These are phyloP conservation scores for Sandelia bainsii DNA, from an alignment of 2,797 vertebrate genomes.

Conservation along the genomic window DNA sequence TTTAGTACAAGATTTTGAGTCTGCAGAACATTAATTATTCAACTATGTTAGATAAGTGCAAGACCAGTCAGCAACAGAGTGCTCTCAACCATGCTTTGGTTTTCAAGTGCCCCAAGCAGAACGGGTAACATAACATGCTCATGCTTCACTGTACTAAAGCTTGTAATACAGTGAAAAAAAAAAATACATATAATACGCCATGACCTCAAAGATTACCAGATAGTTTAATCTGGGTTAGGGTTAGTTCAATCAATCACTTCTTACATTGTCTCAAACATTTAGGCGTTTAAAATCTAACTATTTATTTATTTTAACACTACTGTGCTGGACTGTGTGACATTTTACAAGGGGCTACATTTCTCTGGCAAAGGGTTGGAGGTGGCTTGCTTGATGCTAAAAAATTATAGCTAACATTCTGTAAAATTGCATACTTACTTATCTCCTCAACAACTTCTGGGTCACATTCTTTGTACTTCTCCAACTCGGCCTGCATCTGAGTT, in stretches of 20 bases:
- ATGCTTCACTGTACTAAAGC: too few species aligned
- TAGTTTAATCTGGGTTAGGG: too few species aligned
- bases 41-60: not conserved
- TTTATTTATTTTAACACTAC: not conserved
- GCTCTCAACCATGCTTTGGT: not conserved
- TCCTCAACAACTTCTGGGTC: slow-evolving; percentile 94
- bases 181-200: not conserved
- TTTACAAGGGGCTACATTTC: not conserved
- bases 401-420: not conserved
- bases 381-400: not conserved
- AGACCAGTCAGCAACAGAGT: not conserved
- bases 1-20: too few species aligned
- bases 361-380: not conserved
- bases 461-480: slow-evolving; percentile 94
- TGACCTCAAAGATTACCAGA: not conserved
- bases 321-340: not conserved
- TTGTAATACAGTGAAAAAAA: too few species aligned
- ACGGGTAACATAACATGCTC: not conserved
- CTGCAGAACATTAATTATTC: not conserved
- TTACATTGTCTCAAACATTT: not conserved
- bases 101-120: not conserved
- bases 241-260: not conserved
- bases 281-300: not conserved
- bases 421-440: slow-evolving; percentile 89
- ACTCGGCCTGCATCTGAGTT: slow-evolving; percentile 85